Percentiles rank a stretch among this genome's conserved stretches.
phyloP scores from a whole-genome alignment of 2,797 vertebrate species.

The Urosaurus nigricauda region DNA sequence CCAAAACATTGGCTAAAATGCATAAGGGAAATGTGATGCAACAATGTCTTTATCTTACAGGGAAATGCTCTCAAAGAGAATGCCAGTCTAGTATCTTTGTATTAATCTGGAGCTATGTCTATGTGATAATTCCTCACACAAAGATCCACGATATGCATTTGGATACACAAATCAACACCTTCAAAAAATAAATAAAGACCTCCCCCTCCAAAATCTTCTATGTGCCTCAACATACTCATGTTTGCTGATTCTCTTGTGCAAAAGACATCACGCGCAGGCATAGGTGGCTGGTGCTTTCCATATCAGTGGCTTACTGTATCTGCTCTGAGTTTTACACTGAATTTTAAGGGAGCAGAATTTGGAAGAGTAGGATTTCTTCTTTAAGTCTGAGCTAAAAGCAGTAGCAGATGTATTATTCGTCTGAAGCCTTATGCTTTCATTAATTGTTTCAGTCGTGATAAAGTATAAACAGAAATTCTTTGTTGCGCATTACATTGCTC shows the following conservation, averaged over 20 bases:
- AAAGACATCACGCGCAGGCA: neutral
- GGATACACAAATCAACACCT: neutral
- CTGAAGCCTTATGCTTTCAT: no score
- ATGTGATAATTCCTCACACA: neutral
- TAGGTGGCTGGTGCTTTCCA: no score
- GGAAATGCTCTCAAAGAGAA: neutral
- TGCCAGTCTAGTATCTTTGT: neutral
- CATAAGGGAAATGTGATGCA: no score
- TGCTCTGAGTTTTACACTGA: no score
- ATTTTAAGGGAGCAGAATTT: no score
- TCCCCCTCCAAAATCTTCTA: neutral
- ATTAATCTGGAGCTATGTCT: neutral
- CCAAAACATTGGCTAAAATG: neutral
- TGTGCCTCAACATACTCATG: neutral
- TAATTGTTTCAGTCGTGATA: no score
- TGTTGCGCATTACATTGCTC: no score
- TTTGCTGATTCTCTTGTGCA: neutral
- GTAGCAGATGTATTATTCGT: neutral
- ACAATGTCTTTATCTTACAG: neutral
- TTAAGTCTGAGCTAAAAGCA: no score
- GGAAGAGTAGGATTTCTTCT: no score
- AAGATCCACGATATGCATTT: neutral
- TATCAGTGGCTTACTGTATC: no score
- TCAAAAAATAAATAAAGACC: no score
- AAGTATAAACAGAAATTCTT: no score